Percentiles rank a stretch among this genome's conserved stretches.
Conservation (phyloP, 2,888 invertebrate genomes). For the Meganola albula region DNA sequence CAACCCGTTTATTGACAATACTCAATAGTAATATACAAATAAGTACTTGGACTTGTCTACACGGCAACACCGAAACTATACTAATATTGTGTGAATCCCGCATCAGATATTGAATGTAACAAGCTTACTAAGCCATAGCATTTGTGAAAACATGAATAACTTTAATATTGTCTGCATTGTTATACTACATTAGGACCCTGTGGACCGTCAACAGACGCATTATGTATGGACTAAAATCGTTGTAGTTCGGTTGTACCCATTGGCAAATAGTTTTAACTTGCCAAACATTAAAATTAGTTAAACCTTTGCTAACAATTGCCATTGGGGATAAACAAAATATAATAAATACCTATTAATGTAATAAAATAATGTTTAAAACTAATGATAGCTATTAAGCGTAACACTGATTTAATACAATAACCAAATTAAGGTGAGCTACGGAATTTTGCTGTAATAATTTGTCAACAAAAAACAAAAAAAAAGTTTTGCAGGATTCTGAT, state of each 20-base stretch:
- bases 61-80: constrained; percentile 25
- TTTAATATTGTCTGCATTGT: constrained; percentile 48
- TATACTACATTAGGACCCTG: constrained; percentile 66
- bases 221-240: constrained; percentile 61
- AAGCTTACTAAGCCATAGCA: constrained; percentile 19
- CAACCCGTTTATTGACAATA: constrained; percentile 43
- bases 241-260: constrained; percentile 41
- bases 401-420: too few species aligned
- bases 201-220: constrained; percentile 53
- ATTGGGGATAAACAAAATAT: constrained; percentile 13
- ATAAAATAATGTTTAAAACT: constrained; percentile 32
- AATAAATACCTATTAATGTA: constrained; percentile 17
- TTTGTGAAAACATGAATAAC: constrained; percentile 24
- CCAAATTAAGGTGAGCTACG: too few species aligned
- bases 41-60: constrained; percentile 38
- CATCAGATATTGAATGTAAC: constrained; percentile 30
- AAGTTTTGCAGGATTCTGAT: too few species aligned
- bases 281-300: too few species aligned
- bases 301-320: constrained; percentile 23
- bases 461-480: too few species aligned
- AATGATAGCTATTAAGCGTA: constrained; percentile 42
- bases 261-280: constrained; percentile 29
- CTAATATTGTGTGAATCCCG: constrained; percentile 31
- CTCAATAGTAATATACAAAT: constrained; percentile 35
- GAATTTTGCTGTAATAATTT: too few species aligned